Conservation (phyloP, 2,113 vertebrate genomes). For the Lophotis ruficrista region DNA sequence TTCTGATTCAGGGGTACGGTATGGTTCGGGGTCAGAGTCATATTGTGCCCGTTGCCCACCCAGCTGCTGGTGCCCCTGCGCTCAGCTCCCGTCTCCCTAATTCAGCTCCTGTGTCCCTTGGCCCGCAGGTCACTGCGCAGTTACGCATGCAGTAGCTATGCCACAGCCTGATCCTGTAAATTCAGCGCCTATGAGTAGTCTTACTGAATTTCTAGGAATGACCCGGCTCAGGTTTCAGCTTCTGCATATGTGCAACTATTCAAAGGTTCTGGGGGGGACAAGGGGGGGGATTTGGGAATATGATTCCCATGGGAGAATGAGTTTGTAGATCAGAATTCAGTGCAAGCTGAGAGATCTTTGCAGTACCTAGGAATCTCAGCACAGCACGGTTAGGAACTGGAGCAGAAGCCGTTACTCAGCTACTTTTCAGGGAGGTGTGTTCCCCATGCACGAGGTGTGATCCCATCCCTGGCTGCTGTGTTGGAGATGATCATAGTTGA, state of each 20-base stretch:
- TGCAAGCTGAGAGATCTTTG: background rate
- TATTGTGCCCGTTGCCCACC: fast-evolving
- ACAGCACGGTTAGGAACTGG: background rate
- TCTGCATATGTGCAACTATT: background rate
- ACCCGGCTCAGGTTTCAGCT: slow-evolving; percentile 14
- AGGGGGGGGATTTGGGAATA: background rate
- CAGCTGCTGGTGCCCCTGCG: background rate
- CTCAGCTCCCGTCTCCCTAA: fast-evolving
- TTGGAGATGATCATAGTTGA: background rate
- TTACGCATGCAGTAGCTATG: background rate
- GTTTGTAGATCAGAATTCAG: background rate
- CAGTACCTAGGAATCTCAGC: background rate
- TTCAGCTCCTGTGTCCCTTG: background rate
- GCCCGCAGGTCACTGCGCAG: background rate
- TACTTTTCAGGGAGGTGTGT: background rate
- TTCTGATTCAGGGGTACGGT: fast-evolving
- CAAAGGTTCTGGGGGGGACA: background rate
- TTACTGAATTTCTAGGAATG: background rate
- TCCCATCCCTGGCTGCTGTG: background rate
- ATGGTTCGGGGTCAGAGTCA: fast-evolving
- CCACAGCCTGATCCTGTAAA: background rate
- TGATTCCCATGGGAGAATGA: slow-evolving; percentile 16
- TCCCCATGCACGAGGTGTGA: background rate
- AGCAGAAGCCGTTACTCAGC: background rate
- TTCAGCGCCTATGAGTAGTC: background rate